These are phyloP conservation scores for Panurus biarmicus DNA, from an alignment of 2,113 vertebrate genomes.

Conservation along the genomic window DNA sequence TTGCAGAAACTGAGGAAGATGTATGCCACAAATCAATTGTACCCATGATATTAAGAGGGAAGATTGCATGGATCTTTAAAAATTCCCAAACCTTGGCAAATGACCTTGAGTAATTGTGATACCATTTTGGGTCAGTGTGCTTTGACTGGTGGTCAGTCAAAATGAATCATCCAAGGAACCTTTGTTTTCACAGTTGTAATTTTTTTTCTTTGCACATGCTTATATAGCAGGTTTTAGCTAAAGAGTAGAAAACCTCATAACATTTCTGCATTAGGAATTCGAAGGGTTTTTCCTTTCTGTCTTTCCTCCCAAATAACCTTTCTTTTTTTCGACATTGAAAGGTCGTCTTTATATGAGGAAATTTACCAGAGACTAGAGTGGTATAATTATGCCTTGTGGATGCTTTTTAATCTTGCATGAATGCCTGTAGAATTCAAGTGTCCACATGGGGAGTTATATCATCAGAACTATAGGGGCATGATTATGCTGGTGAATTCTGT, in stretches of 20 bases:
- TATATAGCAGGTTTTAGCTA: background rate
- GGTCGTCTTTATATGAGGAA: background rate
- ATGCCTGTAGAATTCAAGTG: constrained; percentile 7
- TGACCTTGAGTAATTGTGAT: background rate
- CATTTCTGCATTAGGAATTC: background rate
- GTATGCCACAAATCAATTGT: constrained; percentile 12
- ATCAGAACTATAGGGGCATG: background rate
- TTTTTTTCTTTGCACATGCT: background rate
- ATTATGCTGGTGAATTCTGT: constrained; percentile 12
- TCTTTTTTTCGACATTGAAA: background rate
- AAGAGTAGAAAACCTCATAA: background rate
- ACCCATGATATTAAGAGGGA: background rate
- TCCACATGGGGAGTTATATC: constrained; percentile 16
- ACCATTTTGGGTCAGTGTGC: background rate
- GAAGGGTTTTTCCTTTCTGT: background rate
- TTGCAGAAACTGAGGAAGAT: background rate
- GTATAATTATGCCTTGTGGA: constrained; percentile 42
- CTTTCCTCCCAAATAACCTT: background rate
- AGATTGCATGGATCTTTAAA: constrained; percentile 2
- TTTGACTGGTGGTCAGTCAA: background rate
- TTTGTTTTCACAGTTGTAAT: background rate
- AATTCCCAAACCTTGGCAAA: background rate
- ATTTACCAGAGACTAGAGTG: constrained; percentile 22
- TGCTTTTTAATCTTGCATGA: constrained; percentile 45
- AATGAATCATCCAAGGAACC: background rate